Evolutionary conservation across 2,797 vertebrate genomes (phyloP), one percentile per base, ranked within the genome.

Genomic region (Pseudochirops cupreus): DNA sequence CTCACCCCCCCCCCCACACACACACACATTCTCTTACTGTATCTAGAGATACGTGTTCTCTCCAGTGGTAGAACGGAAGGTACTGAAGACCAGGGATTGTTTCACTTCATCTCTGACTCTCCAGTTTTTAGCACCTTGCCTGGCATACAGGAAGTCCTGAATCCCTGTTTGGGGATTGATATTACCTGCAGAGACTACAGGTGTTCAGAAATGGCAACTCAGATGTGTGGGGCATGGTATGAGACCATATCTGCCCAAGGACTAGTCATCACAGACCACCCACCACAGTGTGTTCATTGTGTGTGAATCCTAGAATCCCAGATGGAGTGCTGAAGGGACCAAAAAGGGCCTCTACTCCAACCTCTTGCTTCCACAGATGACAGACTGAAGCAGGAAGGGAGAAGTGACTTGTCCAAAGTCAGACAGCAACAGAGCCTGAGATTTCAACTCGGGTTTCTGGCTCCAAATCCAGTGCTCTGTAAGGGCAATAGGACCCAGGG

Each of bases 71-170:
- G 74, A 87, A 46, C 1, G 11, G 14, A 82, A 87, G 39, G 21
- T 50, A 1, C 74, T 87, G 39, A 39, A 50, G 39, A 46, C 0
- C 39, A 87, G 74, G 39, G 24, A 50, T 46, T 4, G 31, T 87
- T 10, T 50, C 74, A 24, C 21, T 26, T 46, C 62, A 24, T 39
- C n/a, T 9, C 39, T 39, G n/a, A 74, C 67, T 39, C 67, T 3
- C n/a, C 67, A 91, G 89, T 92, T 91, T 11, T 54, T 94, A 92
- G 13, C 52, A 54, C 29, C 58, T 55, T 46, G 28, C 33, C 58
- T 91, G 94, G 58, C 94, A 96, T 13, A 94, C 16, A 92, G 24
- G 53, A 50, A 91, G 50, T 90, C 92, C 54, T 82, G 46, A 95
- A 92, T 21, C 94, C 95, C 62, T 91, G 0, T 56, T 94, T 53